phyloP scores from a whole-genome alignment of 2,113 vertebrate species.

The Phoenicopterus ruber region DNA sequence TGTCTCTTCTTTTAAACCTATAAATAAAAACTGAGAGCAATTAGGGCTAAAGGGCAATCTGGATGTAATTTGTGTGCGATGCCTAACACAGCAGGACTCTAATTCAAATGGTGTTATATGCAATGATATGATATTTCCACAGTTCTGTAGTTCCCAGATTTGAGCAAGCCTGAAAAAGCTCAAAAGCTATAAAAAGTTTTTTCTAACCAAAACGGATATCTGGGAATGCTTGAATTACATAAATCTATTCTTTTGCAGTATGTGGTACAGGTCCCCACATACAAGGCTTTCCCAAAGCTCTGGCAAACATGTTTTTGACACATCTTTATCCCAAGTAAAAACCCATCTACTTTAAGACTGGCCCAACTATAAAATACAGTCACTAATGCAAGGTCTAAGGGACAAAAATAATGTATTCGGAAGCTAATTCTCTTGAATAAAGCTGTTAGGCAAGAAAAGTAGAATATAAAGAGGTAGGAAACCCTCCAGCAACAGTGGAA shows the following conservation, averaged over 20 bases:
- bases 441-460: background rate
- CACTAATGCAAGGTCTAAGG: background rate
- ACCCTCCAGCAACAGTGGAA: background rate
- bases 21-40: conserved; percentile 51
- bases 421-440: background rate
- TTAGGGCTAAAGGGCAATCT: conserved; percentile 62
- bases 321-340: background rate
- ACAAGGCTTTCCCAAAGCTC: background rate
- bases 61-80: conserved; percentile 47
- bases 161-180: background rate
- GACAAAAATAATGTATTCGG: background rate
- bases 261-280: background rate
- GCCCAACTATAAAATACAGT: background rate
- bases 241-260: fast-evolving
- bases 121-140: conserved; percentile 44
- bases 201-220: background rate
- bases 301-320: background rate
- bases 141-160: conserved; percentile 2
- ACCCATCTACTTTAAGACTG: background rate
- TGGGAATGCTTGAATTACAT: background rate
- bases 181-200: background rate
- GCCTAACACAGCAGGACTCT: conserved; percentile 41
- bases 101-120: conserved; percentile 36
- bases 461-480: background rate
- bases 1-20: conserved; percentile 28